These are phyloP conservation scores for Brachymystax lenok DNA, from an alignment of 2,797 vertebrate species.

Conservation along the genomic window DNA sequence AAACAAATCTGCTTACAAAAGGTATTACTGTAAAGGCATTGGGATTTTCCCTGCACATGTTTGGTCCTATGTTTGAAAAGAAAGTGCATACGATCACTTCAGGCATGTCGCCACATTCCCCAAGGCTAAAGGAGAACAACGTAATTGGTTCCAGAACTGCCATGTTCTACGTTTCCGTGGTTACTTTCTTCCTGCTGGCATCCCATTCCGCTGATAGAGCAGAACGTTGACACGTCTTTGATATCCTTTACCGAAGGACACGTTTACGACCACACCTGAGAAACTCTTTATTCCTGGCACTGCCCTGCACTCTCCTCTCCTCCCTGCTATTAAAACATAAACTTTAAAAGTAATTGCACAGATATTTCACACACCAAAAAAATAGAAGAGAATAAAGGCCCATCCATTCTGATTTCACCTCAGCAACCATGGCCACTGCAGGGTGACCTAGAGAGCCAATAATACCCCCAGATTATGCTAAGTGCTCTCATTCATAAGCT, in stretches of 20 bases:
- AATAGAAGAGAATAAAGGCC: slow-evolving; percentile 50
- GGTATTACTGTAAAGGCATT: too few relatives aligned
- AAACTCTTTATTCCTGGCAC: slow-evolving; percentile 56
- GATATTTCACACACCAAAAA: slow-evolving; percentile 57
- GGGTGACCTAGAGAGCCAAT: slow-evolving; percentile 63
- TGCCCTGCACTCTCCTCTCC: slow-evolving; percentile 52
- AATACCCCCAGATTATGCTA: slow-evolving; percentile 75
- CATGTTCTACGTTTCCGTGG: slow-evolving; percentile 13
- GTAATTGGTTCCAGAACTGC: background rate
- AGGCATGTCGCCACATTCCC: background rate
- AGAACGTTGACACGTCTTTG: slow-evolving; percentile 31
- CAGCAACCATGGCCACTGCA: too few relatives aligned
- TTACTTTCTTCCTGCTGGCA: slow-evolving; percentile 15
- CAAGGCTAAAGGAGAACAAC: slow-evolving; percentile 10
- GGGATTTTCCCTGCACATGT: background rate
- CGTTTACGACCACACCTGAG: slow-evolving; percentile 51
- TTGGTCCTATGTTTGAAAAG: too few relatives aligned
- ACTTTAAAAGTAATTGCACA: slow-evolving; percentile 72
- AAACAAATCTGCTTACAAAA: too few relatives aligned
- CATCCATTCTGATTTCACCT: slow-evolving; percentile 43
- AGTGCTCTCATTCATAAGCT: slow-evolving; percentile 63
- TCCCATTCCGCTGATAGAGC: slow-evolving; percentile 48
- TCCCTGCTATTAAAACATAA: slow-evolving; percentile 67
- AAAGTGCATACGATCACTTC: background rate
- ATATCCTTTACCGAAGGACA: slow-evolving; percentile 61